These are phyloP conservation scores for Pongo abelii DNA, from an alignment of 2,113 vertebrate species.

Conservation along the genomic window DNA sequence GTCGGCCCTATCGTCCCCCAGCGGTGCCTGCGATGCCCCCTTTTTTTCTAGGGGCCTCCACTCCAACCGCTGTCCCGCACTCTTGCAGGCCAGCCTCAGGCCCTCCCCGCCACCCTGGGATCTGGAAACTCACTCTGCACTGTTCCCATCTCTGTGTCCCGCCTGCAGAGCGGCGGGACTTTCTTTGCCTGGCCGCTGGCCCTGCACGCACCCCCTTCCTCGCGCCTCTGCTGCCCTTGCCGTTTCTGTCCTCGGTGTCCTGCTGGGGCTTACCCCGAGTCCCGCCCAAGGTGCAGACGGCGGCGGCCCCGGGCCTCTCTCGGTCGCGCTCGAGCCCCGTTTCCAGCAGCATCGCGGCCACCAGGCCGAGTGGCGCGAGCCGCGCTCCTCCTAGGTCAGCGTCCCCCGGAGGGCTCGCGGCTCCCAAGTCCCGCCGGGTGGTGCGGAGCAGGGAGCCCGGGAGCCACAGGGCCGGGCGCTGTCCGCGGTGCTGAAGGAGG, in stretches of 20 bases:
- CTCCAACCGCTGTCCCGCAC: not conserved
- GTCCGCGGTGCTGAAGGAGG: constrained; percentile 86
- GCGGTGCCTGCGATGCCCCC: not conserved
- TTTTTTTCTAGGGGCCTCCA: not conserved
- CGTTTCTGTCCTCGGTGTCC: not conserved
- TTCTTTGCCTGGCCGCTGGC: too few species aligned
- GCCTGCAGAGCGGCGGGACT: not conserved
- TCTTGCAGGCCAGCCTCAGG: not conserved
- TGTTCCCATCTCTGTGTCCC: not conserved
- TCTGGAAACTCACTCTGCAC: accelerated
- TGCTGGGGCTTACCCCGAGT: constrained; percentile 73
- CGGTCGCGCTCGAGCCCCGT: constrained; percentile 37
- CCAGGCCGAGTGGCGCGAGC: not conserved
- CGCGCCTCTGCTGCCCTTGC: too few species aligned
- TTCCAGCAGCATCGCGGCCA: constrained; percentile 81
- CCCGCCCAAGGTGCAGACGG: constrained; percentile 74
- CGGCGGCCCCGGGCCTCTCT: constrained; percentile 69
- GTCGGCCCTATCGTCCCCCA: too few species aligned
- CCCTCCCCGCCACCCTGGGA: not conserved
- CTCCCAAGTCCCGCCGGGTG: accelerated
- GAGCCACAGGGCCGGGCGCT: constrained; percentile 48
- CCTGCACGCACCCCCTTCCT: not conserved
- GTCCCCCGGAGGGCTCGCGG: accelerated
- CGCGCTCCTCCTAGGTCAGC: not conserved
- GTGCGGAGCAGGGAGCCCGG: not conserved